These are phyloP conservation scores for Tragelaphus buxtoni DNA, from an alignment of 2,113 vertebrate species.

Conservation along the genomic window DNA sequence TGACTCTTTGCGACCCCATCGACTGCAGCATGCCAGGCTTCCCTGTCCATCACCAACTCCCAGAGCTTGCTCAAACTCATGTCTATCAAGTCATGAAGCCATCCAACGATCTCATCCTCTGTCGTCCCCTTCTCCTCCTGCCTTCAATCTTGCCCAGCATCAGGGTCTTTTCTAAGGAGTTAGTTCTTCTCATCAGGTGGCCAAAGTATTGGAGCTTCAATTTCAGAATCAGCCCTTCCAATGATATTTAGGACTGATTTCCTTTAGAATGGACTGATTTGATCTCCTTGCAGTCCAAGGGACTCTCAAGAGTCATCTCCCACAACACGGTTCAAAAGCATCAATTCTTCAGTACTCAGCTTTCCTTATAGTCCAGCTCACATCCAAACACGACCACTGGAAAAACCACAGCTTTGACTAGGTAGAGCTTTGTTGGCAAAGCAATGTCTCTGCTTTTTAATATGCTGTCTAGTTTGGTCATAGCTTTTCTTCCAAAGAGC, in stretches of 20 bases:
- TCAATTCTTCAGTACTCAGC: no score
- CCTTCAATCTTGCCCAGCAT: neutral
- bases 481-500: no score
- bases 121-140: neutral
- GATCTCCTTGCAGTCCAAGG: no score
- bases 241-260: neutral
- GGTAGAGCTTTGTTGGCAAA: no score
- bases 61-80: neutral
- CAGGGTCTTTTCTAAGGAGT: neutral
- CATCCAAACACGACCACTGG: no score
- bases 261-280: neutral
- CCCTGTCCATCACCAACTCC: neutral
- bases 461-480: no score
- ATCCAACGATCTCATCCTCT: neutral
- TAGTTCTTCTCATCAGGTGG: neutral
- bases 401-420: no score
- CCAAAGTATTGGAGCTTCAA: neutral
- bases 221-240: neutral
- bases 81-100: neutral
- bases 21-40: neutral
- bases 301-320: no score
- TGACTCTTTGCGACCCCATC: fast-evolving
- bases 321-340: no score
- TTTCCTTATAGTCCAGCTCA: no score
- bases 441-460: no score